A percentile compares a stretch with the other conserved stretches of the same genome.
phyloP scores from a whole-genome alignment of 1,140 invertebrate species.

The Drosophila burlai region DNA sequence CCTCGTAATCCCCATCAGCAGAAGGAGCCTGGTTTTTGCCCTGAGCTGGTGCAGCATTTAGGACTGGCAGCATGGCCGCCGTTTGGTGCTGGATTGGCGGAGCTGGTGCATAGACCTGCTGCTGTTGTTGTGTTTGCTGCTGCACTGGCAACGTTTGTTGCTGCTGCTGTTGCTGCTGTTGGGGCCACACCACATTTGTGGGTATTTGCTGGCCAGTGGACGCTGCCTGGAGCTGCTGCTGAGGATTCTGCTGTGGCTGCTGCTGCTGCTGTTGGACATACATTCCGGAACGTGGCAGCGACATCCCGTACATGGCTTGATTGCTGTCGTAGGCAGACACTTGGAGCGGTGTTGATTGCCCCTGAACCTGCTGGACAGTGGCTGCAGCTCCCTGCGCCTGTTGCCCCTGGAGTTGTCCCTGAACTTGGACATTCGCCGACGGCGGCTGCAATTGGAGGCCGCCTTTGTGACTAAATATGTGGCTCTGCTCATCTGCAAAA shows the following conservation, averaged over 20 bases:
- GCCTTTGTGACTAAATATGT: constrained; percentile 90
- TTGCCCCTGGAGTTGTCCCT: constrained; percentile 25
- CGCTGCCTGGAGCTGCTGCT: constrained; percentile 46
- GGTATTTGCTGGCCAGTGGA: constrained; percentile 53
- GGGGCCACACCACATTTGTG: constrained; percentile 31
- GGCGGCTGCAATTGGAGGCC: constrained; percentile 86
- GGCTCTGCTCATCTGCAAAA: constrained; percentile 84
- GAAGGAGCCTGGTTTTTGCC: constrained; percentile 52
- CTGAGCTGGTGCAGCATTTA: constrained; percentile 60
- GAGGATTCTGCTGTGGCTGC: constrained; percentile 50
- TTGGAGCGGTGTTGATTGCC: constrained; percentile 49
- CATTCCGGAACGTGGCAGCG: constrained; percentile 67
- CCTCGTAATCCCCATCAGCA: constrained; percentile 76
- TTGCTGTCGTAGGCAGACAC: constrained; percentile 51
- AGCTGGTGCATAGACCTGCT: constrained; percentile 41
- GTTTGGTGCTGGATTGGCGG: constrained; percentile 50
- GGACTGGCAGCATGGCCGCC: constrained; percentile 56
- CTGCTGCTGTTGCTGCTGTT: constrained; percentile 51
- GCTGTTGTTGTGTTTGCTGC: constrained; percentile 28
- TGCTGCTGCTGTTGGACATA: constrained; percentile 57
- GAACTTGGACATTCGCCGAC: constrained; percentile 26
- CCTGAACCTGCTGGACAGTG: constrained; percentile 56
- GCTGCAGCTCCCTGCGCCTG: constrained; percentile 10
- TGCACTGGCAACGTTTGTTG: constrained; percentile 28
- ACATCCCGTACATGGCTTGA: constrained; percentile 67